Percentiles rank a stretch among this genome's conserved stretches.
Evolutionary conservation across 2,888 invertebrate genomes (phyloP).

Genomic region (Philereme transversata): DNA sequence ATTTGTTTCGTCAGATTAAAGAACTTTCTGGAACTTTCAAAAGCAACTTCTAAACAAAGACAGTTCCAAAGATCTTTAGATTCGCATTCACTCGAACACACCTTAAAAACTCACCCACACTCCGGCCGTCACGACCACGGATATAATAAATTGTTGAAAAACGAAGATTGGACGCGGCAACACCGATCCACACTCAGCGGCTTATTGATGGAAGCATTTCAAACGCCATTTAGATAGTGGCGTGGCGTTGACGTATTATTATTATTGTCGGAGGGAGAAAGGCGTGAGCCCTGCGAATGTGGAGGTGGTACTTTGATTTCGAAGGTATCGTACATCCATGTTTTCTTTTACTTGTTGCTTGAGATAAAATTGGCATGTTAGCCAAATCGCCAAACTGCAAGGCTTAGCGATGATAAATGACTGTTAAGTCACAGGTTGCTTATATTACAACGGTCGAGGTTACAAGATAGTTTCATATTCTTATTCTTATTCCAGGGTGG

Average conservation of each 20-base stretch:
- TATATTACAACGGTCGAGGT: too few species aligned
- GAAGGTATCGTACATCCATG: neutral
- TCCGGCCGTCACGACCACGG: conserved; percentile 38
- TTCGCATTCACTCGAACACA: conserved; percentile 19
- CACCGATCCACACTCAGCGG: conserved; percentile 73
- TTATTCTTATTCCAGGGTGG: too few species aligned
- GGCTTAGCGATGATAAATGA: too few species aligned
- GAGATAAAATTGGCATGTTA: neutral
- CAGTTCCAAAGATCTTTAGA: neutral
- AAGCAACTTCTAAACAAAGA: too few species aligned
- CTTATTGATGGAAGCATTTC: conserved; percentile 83
- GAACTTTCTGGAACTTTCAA: too few species aligned
- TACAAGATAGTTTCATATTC: too few species aligned
- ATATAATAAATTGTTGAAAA: conserved; percentile 55
- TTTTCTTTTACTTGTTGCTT: conserved; percentile 1
- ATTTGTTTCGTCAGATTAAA: too few species aligned
- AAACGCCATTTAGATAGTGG: conserved; percentile 80
- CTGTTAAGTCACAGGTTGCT: too few species aligned
- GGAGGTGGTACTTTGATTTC: conserved; percentile 31
- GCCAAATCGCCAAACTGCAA: neutral
- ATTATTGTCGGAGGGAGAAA: conserved; percentile 54
- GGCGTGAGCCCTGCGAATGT: conserved; percentile 25
- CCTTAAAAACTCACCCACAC: conserved; percentile 40
- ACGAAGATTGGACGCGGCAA: conserved; percentile 56
- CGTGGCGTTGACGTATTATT: conserved; percentile 79